Conservation (phyloP, 2,888 invertebrate species). For the Dasysyrphus tricinctus region DNA sequence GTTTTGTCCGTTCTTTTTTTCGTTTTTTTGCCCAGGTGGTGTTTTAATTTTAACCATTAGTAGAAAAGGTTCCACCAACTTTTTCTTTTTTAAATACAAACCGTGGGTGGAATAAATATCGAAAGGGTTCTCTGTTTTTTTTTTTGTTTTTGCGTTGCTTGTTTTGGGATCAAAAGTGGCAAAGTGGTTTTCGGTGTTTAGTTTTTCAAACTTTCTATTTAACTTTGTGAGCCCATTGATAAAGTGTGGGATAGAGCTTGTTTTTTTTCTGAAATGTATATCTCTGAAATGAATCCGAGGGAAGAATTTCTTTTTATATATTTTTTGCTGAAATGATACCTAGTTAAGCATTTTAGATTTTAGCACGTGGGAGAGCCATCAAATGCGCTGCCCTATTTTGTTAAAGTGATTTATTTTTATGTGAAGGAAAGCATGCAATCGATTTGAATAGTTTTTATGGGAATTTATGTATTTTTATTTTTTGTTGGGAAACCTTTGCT, state of each 20-base stretch:
- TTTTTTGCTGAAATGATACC: constrained; percentile 25
- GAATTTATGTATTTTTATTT: background rate
- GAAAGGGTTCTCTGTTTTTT: constrained; percentile 16
- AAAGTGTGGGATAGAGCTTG: background rate
- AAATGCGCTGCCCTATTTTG: constrained; percentile 36
- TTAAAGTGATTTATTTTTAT: constrained; percentile 25
- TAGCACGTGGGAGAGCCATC: constrained; percentile 14
- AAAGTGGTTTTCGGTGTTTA: constrained; percentile 62
- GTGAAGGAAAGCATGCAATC: constrained; percentile 25
- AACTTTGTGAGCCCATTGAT: constrained; percentile 2
- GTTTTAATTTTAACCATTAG: constrained; percentile 27
- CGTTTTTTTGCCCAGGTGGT: constrained; percentile 17
- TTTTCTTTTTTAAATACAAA: background rate
- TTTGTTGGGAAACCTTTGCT: background rate
- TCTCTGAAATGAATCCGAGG: constrained; percentile 21
- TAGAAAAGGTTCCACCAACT: background rate
- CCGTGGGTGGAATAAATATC: constrained; percentile 26
- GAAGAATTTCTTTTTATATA: background rate
- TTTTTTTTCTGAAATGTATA: background rate
- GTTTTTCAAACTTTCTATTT: constrained; percentile 17
- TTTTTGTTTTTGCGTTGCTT: background rate
- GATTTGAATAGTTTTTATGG: constrained; percentile 20
- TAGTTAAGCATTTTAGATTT: constrained; percentile 30
- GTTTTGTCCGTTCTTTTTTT: background rate
- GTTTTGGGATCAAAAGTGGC: constrained; percentile 42